These are phyloP conservation scores for Bos javanicus DNA, from an alignment of 2,113 vertebrate genomes.

Conservation along the genomic window DNA sequence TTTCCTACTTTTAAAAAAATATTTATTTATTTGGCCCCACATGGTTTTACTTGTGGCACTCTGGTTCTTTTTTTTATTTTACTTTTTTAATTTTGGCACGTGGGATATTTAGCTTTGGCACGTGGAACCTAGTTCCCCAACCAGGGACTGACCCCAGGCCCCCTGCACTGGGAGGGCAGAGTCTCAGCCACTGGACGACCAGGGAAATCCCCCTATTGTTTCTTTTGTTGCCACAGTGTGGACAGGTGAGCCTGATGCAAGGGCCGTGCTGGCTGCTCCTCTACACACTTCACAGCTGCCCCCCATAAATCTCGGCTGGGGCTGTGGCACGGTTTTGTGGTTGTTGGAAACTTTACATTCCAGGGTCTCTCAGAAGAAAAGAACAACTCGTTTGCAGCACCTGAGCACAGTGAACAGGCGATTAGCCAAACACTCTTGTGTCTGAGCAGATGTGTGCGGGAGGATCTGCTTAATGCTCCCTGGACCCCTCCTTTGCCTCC, in stretches of 20 bases:
- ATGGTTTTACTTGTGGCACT: background rate
- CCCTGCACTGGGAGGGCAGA: background rate
- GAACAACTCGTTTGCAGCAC: no score
- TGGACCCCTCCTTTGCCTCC: background rate
- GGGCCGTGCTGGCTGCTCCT: fast-evolving
- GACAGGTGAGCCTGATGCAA: fast-evolving
- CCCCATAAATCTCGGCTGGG: background rate
- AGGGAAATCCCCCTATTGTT: background rate
- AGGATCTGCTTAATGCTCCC: fast-evolving
- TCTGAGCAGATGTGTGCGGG: no score
- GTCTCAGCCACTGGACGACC: background rate
- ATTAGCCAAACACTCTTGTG: fast-evolving
- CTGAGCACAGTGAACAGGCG: background rate
- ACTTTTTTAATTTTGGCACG: background rate
- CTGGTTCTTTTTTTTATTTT: background rate
- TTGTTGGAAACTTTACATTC: background rate
- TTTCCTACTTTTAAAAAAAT: background rate
- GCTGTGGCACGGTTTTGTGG: fast-evolving
- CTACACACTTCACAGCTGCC: fast-evolving
- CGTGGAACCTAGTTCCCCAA: background rate
- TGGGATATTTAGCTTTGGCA: background rate
- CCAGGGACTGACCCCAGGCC: background rate
- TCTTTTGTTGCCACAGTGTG: background rate
- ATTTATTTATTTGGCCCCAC: background rate
- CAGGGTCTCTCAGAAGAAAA: background rate